Evolutionary conservation across 2,888 invertebrate species (phyloP).

Genomic region (Torymus auratus): DNA sequence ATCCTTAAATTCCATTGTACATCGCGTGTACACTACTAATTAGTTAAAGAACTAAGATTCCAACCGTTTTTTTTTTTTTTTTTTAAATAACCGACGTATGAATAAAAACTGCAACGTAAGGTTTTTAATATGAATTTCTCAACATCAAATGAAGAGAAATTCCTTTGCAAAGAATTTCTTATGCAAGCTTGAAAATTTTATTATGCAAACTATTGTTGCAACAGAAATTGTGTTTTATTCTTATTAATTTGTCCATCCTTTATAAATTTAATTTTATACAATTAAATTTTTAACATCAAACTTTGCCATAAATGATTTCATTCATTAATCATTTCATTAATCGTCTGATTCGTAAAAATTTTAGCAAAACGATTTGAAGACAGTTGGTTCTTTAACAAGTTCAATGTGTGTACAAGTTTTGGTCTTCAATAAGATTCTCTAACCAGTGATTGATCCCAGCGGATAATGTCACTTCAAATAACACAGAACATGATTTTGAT

Average conservation of each 20-base stretch:
- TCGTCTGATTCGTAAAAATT: background rate
- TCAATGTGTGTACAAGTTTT: background rate
- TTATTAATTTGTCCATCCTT: no score
- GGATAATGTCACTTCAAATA: constrained; percentile 23
- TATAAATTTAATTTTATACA: no score
- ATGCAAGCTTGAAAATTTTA: constrained; percentile 8
- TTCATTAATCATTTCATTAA: background rate
- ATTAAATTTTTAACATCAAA: no score
- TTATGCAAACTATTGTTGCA: constrained; percentile 7
- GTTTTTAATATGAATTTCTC: constrained; percentile 33
- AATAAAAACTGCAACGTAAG: constrained; percentile 10
- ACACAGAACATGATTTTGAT: constrained; percentile 12
- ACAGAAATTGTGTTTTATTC: no score
- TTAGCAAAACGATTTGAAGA: no score
- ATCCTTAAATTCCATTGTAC: constrained; percentile 36
- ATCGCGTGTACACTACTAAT: background rate
- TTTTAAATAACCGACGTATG: constrained; percentile 15
- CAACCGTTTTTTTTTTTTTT: constrained; percentile 8
- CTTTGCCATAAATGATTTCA: no score
- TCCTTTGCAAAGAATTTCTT: constrained; percentile 24
- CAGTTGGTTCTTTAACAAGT: no score
- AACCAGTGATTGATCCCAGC: constrained; percentile 34
- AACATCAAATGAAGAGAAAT: constrained; percentile 22
- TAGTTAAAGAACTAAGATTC: constrained; percentile 11
- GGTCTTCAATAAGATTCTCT: constrained; percentile 25